Percentiles rank a stretch among this genome's conserved stretches.
These are phyloP conservation scores for Lucilia sericata DNA, from an alignment of 1,140 invertebrate genomes.

Conservation along the genomic window DNA sequence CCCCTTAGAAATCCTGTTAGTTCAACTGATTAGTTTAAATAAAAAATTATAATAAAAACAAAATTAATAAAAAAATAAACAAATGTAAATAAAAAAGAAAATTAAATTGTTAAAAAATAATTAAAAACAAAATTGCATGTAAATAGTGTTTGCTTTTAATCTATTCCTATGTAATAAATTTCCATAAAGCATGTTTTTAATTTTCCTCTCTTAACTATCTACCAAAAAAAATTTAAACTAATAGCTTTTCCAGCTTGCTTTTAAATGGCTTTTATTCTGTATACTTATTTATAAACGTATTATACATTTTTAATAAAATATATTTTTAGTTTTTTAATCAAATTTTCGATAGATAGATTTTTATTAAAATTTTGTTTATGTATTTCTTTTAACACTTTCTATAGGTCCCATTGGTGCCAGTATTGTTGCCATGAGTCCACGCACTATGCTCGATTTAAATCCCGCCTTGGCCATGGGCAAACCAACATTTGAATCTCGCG, in stretches of 20 bases:
- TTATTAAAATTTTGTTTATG: background rate
- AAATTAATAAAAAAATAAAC: background rate
- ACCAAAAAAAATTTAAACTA: background rate
- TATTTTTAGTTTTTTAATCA: background rate
- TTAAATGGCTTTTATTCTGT: background rate
- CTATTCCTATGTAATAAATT: background rate
- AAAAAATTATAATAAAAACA: background rate
- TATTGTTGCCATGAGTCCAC: constrained; percentile 67
- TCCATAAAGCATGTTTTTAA: background rate
- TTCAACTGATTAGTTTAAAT: constrained; percentile 8
- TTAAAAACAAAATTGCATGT: background rate
- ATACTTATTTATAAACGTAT: background rate
- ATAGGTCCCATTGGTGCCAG: constrained; percentile 67
- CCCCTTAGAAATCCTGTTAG: constrained; percentile 18
- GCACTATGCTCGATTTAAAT: constrained; percentile 66
- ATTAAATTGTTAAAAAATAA: background rate
- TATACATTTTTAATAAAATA: background rate
- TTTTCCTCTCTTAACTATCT: background rate
- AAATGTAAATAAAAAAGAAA: background rate
- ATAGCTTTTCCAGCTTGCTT: constrained; percentile 23
- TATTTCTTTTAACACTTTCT: constrained; percentile 49
- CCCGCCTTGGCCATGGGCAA: constrained; percentile 66
- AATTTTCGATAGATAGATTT: background rate
- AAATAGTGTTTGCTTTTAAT: background rate
- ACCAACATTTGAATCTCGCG: constrained; percentile 65